Evolutionary conservation across 1,140 invertebrate species (phyloP).

Genomic region (Paralvinella palmiformis): DNA sequence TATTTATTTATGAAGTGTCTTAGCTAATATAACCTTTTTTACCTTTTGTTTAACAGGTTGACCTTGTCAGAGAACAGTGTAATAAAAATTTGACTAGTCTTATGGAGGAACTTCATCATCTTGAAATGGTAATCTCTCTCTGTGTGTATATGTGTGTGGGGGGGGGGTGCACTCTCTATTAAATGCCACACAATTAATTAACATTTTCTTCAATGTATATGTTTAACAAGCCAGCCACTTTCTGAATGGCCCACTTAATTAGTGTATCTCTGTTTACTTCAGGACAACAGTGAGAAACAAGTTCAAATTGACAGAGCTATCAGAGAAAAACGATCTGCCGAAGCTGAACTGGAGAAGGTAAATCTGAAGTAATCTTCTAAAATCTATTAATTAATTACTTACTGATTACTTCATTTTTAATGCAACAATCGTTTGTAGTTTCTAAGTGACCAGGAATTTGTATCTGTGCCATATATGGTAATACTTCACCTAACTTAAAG

Average conservation of each 20-base stretch:
- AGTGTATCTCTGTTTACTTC: slow-evolving; percentile 13
- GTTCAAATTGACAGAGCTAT: slow-evolving; percentile 37
- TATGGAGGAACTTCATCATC: slow-evolving; percentile 37
- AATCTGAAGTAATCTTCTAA: background rate
- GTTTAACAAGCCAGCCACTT: background rate
- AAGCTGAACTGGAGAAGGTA: slow-evolving; percentile 37
- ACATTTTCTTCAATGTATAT: background rate
- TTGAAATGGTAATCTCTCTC: slow-evolving; percentile 39
- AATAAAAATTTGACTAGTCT: slow-evolving; percentile 41
- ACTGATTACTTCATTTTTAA: too few species aligned
- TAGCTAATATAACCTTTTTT: background rate
- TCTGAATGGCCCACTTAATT: background rate
- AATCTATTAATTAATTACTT: too few species aligned
- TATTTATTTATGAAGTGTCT: background rate
- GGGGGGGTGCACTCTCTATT: background rate
- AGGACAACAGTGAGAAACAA: slow-evolving; percentile 41
- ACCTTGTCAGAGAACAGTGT: slow-evolving; percentile 36
- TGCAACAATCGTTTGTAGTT: too few species aligned
- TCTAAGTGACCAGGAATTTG: too few species aligned
- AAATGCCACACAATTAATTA: background rate
- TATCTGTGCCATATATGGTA: too few species aligned
- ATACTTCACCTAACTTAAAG: too few species aligned
- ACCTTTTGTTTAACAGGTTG: slow-evolving; percentile 29
- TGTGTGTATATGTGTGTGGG: background rate
- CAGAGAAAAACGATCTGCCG: slow-evolving; percentile 42